Base-by-base conservation (phyloP, 2,888 invertebrate genomes). In the Philereme transversata region DNA sequence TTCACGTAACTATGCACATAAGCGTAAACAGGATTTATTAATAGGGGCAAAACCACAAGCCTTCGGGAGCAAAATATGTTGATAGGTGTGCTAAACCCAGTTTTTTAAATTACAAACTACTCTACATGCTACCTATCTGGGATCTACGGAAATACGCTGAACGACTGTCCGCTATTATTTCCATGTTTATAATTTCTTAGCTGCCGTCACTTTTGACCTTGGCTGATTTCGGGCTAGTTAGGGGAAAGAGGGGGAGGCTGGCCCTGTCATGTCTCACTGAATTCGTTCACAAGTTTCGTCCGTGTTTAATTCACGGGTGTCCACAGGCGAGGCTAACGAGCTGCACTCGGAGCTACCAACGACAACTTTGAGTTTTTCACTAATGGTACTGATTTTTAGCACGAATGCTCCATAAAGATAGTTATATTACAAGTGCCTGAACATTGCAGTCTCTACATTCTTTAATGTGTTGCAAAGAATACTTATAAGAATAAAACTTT, bases 291-390 rank as follows among this genome's bases (percentile, higher is more conserved):
- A n/a, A 53, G 71, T 76, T 79, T 74, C 74, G 78, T 68, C 69
- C 74, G 78, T 77, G 74, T 79, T 78, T 80, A 80, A 80, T 80
- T 79, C 75, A 75, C 65, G 67, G 22, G 68, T 71, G 73, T 69
- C 69, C 71, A 64, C 60, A 65, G 64, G 67, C 67, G 67, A 69
- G 69, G 72, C 73, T 78, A 81, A 79, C 75, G 77, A 81, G 75
- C 62, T 67, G 56, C 65, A 65, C 59, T 63, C 57, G 10, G 59
- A 61, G 47, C 60, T 64, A 56, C 63, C 57, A 52, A 58, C 56
- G 62, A 57, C 63, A 51, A 62, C 62, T 65, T 64, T 62, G 43
- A 60, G 60, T 45, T 68, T 68, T 62, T 65, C 53, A 54, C 64
- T 68, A 70, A 68, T 65, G 64, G 62, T 35, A 65, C 63, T 70